These are phyloP conservation scores for Aethina tumida DNA, from an alignment of 1,140 invertebrate species.

Conservation along the genomic window DNA sequence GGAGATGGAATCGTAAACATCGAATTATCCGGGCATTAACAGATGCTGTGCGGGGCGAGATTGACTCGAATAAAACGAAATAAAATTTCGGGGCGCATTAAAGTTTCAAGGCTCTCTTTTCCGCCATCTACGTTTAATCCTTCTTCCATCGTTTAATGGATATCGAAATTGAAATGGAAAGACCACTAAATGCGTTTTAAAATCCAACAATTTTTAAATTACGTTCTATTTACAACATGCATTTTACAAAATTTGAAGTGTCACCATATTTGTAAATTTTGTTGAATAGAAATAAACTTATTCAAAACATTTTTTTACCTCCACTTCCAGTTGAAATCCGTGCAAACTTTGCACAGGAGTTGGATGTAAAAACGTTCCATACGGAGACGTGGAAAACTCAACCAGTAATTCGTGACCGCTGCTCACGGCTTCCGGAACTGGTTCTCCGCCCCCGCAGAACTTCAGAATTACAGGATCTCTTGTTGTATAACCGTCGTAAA, in stretches of 20 bases:
- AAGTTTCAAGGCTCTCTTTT: too few relatives aligned
- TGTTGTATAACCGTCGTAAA: constrained; percentile 82
- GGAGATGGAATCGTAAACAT: too few relatives aligned
- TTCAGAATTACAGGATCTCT: constrained; percentile 78
- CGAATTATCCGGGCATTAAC: too few relatives aligned
- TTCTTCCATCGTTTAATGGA: not conserved
- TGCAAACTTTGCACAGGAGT: constrained; percentile 65
- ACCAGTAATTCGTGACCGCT: constrained; percentile 78
- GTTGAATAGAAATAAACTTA: not conserved
- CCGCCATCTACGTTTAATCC: too few relatives aligned
- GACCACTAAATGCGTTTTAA: constrained; percentile 8
- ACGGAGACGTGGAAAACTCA: constrained; percentile 82
- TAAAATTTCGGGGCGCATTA: too few relatives aligned
- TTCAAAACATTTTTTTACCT: constrained; percentile 39
- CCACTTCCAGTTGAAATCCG: constrained; percentile 80
- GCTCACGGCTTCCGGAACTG: constrained; percentile 70
- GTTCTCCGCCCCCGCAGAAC: constrained; percentile 78
- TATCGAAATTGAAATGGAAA: not conserved
- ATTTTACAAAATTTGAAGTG: constrained; percentile 2
- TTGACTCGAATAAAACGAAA: too few relatives aligned
- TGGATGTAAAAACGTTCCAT: constrained; percentile 75
- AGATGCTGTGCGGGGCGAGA: too few relatives aligned
- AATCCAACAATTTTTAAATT: constrained; percentile 4
- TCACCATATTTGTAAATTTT: not conserved
- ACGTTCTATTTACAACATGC: too few relatives aligned